Evolutionary conservation across 1,140 invertebrate species (phyloP), one percentile per base, ranked within the genome.

Genomic region (Polyergus mexicanus): DNA sequence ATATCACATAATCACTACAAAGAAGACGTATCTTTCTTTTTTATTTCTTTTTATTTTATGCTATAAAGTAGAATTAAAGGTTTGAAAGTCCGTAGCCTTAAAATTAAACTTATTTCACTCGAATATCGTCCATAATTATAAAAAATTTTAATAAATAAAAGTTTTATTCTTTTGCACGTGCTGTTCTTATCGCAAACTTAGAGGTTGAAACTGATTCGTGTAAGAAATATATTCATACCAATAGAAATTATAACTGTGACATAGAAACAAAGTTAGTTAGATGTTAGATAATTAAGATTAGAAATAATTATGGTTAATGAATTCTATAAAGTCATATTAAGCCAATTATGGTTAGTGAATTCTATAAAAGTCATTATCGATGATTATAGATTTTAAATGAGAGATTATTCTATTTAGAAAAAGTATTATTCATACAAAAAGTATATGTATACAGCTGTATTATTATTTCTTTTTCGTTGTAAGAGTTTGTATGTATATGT

Each of bases 381-480:
- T 32, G 7, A 8, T 54, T 54, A 35, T 56, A 35, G 6, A 58
- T 58, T 38, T 38, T 56, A 58, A 22, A 1, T 28, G 25, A 28
- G n/a, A 5, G 7, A 58, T 35, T 35, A 35, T 58, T 56, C 11
- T 6, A 5, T 25, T 56, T 2, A 5, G 2, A 22, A 3, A 10
- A 16, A 35, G 4, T 35, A 13, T 3, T 1, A 56, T 35, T 74
- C 47, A 8, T 66, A 22, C n/a, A 19, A 54, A 72, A 54, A 72
- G 47, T 6, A 25, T 68, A 28, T 28, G 25, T 28, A 0, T 38
- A 13, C 19, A 74, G 32, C 32, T 74, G 32, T 19, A 16, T 56
- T 56, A 56, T 54, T 74, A 35, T 74, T 74, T 54, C 51, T 74
- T 56, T 74, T 58, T 7, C n/a, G 32, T 74, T 38, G 51, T 38